Conservation (phyloP, 2,113 vertebrate species). For the Melanerpes formicivorus region DNA sequence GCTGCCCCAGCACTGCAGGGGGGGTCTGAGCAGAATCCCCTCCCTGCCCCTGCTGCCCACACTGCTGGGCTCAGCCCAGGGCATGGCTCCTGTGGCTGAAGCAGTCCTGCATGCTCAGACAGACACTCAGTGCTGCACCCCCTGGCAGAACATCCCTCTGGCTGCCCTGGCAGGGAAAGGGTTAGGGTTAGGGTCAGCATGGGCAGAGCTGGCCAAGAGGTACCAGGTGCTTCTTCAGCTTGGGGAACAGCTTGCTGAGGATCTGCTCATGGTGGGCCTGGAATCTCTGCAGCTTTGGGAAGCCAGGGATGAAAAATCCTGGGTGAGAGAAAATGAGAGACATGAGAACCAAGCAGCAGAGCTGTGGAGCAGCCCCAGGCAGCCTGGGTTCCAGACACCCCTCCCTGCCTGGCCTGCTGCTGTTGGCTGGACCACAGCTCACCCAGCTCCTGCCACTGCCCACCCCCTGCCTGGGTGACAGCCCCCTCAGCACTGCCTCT, state of each 20-base stretch:
- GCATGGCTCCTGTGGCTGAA: not conserved
- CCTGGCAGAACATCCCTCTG: not conserved
- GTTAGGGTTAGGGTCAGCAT: not conserved
- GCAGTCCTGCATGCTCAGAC: not conserved
- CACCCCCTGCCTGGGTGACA: too few relatives aligned
- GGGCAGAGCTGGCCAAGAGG: not conserved
- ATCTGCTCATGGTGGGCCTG: slow-evolving; percentile 91
- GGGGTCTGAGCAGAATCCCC: too few relatives aligned
- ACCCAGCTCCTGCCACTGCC: not conserved
- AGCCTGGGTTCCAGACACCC: not conserved
- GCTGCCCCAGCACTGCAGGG: too few relatives aligned
- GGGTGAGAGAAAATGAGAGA: slow-evolving; percentile 36
- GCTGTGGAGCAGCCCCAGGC: not conserved
- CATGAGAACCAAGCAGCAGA: slow-evolving; percentile 1
- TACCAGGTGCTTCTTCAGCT: slow-evolving; percentile 90
- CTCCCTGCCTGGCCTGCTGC: not conserved
- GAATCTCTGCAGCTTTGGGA: slow-evolving; percentile 91
- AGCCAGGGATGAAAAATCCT: slow-evolving; percentile 91
- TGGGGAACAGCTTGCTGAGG: slow-evolving; percentile 88
- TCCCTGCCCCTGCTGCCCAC: too few relatives aligned
- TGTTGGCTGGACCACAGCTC: not conserved
- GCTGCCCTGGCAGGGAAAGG: not conserved
- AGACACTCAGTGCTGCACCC: not conserved
- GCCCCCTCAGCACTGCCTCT: not conserved
- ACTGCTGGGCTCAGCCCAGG: too few relatives aligned